These are phyloP conservation scores for Chromis chromis DNA, from an alignment of 2,797 vertebrate species.

Conservation along the genomic window DNA sequence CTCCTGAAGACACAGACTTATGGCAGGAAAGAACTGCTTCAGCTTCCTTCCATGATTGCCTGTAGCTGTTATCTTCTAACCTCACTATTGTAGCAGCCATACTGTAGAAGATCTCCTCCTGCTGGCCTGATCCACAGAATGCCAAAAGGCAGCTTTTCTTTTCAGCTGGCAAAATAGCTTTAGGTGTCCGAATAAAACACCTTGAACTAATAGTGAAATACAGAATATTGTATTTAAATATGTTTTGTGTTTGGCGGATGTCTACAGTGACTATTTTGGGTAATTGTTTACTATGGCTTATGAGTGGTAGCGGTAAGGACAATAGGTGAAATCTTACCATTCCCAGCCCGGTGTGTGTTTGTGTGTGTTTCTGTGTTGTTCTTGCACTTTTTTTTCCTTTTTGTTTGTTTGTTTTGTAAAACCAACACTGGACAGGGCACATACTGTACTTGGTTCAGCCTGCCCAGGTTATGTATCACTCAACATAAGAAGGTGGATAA, in stretches of 20 bases:
- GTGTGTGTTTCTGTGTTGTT: conserved; percentile 68
- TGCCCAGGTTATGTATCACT: conserved; percentile 56
- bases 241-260: conserved; percentile 70
- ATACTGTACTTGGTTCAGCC: conserved; percentile 57
- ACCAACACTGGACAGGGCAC: conserved; percentile 63
- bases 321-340: conserved; percentile 55
- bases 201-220: conserved; percentile 64
- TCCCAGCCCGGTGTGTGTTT: conserved; percentile 60
- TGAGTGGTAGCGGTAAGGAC: conserved; percentile 61
- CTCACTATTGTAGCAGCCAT: conserved; percentile 82
- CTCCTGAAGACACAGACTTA: conserved; percentile 65
- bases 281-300: conserved; percentile 63
- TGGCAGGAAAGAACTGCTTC: conserved; percentile 66
- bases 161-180: conserved; percentile 73
- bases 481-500: conserved; percentile 61
- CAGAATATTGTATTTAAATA: conserved; percentile 68
- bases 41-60: conserved; percentile 66
- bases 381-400: conserved; percentile 68
- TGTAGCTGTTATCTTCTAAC: conserved; percentile 78
- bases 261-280: conserved; percentile 66
- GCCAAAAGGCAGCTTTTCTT: conserved; percentile 72
- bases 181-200: conserved; percentile 67
- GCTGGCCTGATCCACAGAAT: conserved; percentile 69
- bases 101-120: conserved; percentile 78
- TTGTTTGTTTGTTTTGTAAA: conserved; percentile 44